Conservation (phyloP, 2,888 invertebrate genomes). For the Cylloceria caligata region DNA sequence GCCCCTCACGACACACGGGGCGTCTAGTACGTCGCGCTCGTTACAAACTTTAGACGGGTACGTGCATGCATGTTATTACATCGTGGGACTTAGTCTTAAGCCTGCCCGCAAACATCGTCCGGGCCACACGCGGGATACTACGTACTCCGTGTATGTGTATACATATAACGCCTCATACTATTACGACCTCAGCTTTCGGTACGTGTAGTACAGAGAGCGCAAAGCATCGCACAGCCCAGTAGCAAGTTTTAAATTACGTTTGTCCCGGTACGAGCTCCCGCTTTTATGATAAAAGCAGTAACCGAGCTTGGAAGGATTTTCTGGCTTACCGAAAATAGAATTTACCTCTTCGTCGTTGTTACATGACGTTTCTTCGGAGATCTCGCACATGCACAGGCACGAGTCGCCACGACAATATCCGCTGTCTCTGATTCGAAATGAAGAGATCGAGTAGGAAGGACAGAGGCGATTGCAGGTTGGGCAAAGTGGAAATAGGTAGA, state of each 20-base stretch:
- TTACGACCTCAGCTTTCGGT: neutral
- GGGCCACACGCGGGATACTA: constrained; percentile 67
- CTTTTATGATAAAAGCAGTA: constrained; percentile 2
- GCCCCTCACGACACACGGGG: constrained; percentile 29
- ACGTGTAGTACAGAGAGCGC: constrained; percentile 4
- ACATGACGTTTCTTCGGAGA: neutral
- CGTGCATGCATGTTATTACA: constrained; percentile 79
- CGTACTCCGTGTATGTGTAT: neutral
- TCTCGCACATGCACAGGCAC: neutral
- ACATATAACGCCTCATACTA: neutral
- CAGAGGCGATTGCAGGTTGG: constrained; percentile 49
- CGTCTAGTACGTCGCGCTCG: constrained; percentile 70
- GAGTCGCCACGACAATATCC: constrained; percentile 34
- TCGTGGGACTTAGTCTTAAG: constrained; percentile 75
- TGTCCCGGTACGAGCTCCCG: constrained; percentile 22
- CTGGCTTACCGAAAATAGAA: constrained; percentile 52
- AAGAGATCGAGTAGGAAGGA: constrained; percentile 34
- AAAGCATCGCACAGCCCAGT: constrained; percentile 25
- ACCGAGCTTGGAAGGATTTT: constrained; percentile 32
- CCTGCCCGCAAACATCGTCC: constrained; percentile 73
- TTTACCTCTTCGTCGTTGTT: constrained; percentile 24
- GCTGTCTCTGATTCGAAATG: constrained; percentile 37
- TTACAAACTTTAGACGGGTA: constrained; percentile 76
- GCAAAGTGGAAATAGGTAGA: constrained; percentile 58
- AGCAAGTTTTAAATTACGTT: constrained; percentile 73